phyloP scores from a whole-genome alignment of 2,888 invertebrate species.

The Leptura quadrifasciata region DNA sequence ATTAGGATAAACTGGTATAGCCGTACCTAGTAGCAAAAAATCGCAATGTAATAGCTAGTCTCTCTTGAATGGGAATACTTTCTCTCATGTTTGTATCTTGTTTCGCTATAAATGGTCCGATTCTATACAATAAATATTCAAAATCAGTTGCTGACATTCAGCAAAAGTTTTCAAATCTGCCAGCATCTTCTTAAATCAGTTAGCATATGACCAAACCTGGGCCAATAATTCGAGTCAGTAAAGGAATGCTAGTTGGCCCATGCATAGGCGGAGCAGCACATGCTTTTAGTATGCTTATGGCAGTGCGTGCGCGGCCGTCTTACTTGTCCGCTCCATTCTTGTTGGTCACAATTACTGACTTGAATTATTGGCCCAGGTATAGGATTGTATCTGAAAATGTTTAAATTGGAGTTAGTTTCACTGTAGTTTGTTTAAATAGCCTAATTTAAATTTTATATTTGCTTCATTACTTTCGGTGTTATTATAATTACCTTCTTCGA shows the following conservation, averaged over 20 bases:
- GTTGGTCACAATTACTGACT: too few relatives aligned
- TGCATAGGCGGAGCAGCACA: too few relatives aligned
- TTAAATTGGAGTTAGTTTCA: conserved; percentile 26
- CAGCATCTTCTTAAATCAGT: conserved; percentile 39
- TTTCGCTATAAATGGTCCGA: conserved; percentile 52
- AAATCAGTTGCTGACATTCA: conserved; percentile 56
- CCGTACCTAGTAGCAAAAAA: conserved; percentile 48
- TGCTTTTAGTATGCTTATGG: too few relatives aligned
- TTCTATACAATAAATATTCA: conserved; percentile 53
- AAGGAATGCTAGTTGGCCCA: too few relatives aligned
- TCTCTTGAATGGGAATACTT: conserved; percentile 44
- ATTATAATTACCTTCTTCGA: conserved; percentile 7
- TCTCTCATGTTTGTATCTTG: conserved; percentile 55
- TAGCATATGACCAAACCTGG: conserved; percentile 35
- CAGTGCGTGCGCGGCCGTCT: too few relatives aligned
- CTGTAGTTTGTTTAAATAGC: not conserved
- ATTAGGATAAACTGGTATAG: conserved; percentile 41
- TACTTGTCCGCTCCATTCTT: too few relatives aligned
- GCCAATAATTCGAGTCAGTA: too few relatives aligned
- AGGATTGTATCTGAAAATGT: conserved; percentile 35
- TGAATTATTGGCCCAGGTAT: too few relatives aligned
- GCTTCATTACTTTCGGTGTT: not conserved
- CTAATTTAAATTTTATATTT: not conserved
- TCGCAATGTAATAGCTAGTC: conserved; percentile 41
- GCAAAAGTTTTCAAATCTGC: conserved; percentile 55